Evolutionary conservation across 1,140 invertebrate species (phyloP).

Genomic region (Aphidius gifuensis): DNA sequence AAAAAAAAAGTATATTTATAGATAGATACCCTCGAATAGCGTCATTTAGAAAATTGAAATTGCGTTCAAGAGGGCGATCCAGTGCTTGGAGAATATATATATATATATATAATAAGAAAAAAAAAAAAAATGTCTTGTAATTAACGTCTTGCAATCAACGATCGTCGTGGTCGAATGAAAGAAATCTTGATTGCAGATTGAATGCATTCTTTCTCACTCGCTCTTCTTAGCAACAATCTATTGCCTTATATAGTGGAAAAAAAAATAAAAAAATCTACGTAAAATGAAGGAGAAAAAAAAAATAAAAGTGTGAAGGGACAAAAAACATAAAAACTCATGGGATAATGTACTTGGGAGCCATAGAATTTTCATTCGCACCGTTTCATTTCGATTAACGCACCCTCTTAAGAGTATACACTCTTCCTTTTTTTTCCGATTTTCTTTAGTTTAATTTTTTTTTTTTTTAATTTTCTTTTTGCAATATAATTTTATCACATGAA

Average conservation of each 20-base stretch:
- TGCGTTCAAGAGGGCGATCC: constrained; percentile 15
- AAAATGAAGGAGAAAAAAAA: not conserved
- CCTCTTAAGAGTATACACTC: constrained; percentile 13
- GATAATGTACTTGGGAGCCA: constrained; percentile 29
- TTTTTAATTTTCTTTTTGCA: no score
- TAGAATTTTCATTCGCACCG: constrained; percentile 46
- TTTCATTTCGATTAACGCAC: constrained; percentile 47
- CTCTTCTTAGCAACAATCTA: not conserved
- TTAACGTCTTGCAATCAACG: constrained; percentile 25
- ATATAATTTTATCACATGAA: no score
- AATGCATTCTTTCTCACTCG: constrained; percentile 16
- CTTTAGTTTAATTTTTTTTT: not conserved
- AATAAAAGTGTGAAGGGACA: constrained; percentile 23
- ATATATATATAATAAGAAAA: not conserved
- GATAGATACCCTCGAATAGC: not conserved
- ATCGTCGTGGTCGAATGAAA: constrained; percentile 21
- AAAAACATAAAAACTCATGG: constrained; percentile 26
- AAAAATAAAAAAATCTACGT: no score
- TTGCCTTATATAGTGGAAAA: constrained; percentile 21
- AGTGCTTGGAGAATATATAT: constrained; percentile 1
- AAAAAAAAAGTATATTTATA: no score
- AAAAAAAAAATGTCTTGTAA: constrained; percentile 19
- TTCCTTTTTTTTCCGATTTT: not conserved
- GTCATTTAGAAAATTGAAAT: constrained; percentile 25
- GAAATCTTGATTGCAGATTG: constrained; percentile 27